These are phyloP conservation scores for cattle (Bos taurus) DNA, from an alignment of 2,113 vertebrate species.

Conservation along the genomic window ARS-UCD2.0 NC_037331.1:55457001-55457500, in stretches of 20 bases:
- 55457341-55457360: background rate
- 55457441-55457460: background rate
- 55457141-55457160: background rate
- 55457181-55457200: background rate
- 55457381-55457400: background rate
- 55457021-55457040: background rate
- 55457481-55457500: background rate
- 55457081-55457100: background rate
- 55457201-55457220: background rate
- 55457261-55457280: background rate
- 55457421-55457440: background rate
- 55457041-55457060: background rate
- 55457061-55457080: background rate
- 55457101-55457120: background rate
- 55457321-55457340: background rate
- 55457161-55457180: background rate
- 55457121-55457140: background rate
- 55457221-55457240: background rate
- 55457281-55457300: background rate
- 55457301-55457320: background rate
- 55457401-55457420: background rate
- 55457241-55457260: background rate
- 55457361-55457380: background rate
- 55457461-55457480: background rate
- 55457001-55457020: background rate